Evolutionary conservation across 2,888 invertebrate species (phyloP).

Genomic region (Drosophila tripunctata): DNA sequence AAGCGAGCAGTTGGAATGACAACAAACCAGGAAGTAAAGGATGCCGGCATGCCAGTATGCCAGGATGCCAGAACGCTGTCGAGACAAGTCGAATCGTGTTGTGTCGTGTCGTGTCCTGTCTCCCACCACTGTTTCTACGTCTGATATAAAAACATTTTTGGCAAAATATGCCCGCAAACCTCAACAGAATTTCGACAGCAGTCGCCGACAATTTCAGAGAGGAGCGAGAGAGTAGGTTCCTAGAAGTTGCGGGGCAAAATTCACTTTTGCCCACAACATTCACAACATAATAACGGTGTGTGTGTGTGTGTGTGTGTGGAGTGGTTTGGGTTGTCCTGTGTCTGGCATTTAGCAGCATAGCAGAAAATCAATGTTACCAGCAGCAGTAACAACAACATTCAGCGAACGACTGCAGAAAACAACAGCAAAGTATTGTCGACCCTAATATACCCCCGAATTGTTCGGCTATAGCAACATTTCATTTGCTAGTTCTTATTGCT

Average conservation of each 20-base stretch:
- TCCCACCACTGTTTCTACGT: slow-evolving; percentile 2
- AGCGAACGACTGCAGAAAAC: slow-evolving; percentile 1
- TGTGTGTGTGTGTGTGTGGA: slow-evolving; percentile 17
- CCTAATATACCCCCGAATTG: too few relatives aligned
- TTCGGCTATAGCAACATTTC: background rate
- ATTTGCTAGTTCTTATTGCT: too few relatives aligned
- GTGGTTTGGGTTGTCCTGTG: slow-evolving; percentile 30
- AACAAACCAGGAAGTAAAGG: slow-evolving; percentile 68
- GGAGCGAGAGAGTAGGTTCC: too few relatives aligned
- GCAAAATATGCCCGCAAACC: slow-evolving; percentile 77
- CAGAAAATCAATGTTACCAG: slow-evolving; percentile 72
- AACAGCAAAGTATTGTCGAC: too few relatives aligned
- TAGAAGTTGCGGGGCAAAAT: slow-evolving; percentile 26
- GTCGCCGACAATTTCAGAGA: background rate
- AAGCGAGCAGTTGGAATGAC: slow-evolving; percentile 53
- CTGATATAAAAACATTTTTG: slow-evolving; percentile 60
- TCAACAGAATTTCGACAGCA: slow-evolving; percentile 70
- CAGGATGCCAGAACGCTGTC: background rate
- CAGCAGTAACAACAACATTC: slow-evolving; percentile 41
- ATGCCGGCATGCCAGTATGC: slow-evolving; percentile 40
- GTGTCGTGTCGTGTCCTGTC: slow-evolving; percentile 4
- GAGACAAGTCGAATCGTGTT: background rate
- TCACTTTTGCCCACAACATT: slow-evolving; percentile 51
- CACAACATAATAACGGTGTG: slow-evolving; percentile 59
- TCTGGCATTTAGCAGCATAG: slow-evolving; percentile 65